phyloP scores from a whole-genome alignment of 2,113 vertebrate genomes.

The Natator depressus region DNA sequence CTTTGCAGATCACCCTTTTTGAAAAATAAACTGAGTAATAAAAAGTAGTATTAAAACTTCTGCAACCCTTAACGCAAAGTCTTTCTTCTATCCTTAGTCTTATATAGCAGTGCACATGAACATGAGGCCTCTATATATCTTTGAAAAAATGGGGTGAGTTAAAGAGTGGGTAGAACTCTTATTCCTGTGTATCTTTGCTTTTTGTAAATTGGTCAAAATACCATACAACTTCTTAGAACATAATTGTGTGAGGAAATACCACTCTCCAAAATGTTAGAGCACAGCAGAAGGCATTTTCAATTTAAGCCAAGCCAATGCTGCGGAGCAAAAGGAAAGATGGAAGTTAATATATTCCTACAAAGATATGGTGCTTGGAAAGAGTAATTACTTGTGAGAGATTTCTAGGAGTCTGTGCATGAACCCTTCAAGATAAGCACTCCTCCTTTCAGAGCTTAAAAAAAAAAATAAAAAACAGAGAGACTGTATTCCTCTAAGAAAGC shows the following conservation, averaged over 20 bases:
- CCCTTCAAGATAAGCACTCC: conserved; percentile 33
- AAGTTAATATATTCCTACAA: conserved; percentile 1
- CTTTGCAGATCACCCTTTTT: neutral
- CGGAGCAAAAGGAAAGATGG: neutral
- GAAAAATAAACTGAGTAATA: neutral
- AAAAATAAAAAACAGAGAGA: neutral
- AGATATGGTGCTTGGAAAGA: neutral
- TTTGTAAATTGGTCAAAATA: neutral
- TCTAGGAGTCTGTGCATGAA: neutral
- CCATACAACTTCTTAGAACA: neutral
- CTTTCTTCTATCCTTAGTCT: neutral
- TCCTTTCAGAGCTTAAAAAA: conserved; percentile 9
- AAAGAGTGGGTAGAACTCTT: neutral
- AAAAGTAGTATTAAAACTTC: neutral
- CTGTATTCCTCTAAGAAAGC: neutral
- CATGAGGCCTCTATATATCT: neutral
- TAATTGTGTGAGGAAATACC: neutral
- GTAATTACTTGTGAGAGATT: conserved; percentile 11
- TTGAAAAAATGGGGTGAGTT: neutral
- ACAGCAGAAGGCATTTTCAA: neutral
- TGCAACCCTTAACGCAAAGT: neutral
- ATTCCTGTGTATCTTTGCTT: neutral
- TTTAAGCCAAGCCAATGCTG: neutral
- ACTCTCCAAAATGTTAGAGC: neutral
- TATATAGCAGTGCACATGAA: neutral